phyloP scores from a whole-genome alignment of 2,113 vertebrate genomes.

The Protobothrops mucrosquamatus region DNA sequence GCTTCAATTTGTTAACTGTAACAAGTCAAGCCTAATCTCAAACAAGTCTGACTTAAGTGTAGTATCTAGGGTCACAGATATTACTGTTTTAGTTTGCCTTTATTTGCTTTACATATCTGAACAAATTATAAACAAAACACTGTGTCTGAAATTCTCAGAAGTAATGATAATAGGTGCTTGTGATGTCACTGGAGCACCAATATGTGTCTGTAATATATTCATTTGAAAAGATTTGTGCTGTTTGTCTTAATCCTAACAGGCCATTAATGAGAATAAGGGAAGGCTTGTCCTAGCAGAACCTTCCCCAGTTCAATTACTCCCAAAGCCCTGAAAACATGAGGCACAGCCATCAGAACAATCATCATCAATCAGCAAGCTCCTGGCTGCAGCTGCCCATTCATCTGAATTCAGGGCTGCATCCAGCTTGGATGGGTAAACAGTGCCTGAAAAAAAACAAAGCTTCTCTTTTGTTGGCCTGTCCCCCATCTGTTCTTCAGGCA shows the following conservation, averaged over 20 bases:
- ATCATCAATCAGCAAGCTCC: constrained; percentile 53
- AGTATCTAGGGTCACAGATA: constrained; percentile 13
- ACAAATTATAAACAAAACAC: constrained; percentile 36
- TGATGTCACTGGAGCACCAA: constrained; percentile 25
- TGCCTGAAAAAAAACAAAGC: constrained; percentile 36
- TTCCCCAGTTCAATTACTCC: constrained; percentile 62
- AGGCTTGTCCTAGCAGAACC: constrained; percentile 52
- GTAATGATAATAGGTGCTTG: neutral
- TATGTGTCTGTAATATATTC: constrained; percentile 33
- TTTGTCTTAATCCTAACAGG: constrained; percentile 57
- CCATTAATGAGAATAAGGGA: constrained; percentile 57
- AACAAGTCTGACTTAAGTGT: constrained; percentile 3
- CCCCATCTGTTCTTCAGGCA: neutral
- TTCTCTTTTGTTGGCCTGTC: constrained; percentile 1
- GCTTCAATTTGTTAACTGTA: neutral
- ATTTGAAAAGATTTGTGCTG: constrained; percentile 45
- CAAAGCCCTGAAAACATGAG: constrained; percentile 62
- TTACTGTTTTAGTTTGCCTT: neutral
- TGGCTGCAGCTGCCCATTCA: constrained; percentile 56
- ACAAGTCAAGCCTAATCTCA: neutral
- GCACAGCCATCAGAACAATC: constrained; percentile 64
- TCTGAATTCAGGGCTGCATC: constrained; percentile 31
- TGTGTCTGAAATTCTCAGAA: constrained; percentile 31
- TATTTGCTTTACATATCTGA: neutral
- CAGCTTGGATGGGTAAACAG: constrained; percentile 37